phyloP scores from a whole-genome alignment of 1,140 invertebrate species.

The Adoxophyes honmai region DNA sequence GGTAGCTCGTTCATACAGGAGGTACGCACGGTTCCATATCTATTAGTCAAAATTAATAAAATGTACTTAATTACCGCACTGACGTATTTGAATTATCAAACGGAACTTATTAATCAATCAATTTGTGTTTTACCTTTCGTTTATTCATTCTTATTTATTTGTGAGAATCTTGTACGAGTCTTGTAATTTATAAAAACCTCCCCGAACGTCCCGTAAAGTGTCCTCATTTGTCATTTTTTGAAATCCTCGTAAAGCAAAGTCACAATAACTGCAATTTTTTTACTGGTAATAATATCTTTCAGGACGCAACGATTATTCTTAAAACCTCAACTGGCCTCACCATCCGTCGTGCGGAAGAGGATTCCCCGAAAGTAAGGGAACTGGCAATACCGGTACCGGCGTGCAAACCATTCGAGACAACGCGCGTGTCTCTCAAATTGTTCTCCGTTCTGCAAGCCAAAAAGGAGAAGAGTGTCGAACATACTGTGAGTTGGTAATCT shows the following conservation, averaged over 20 bases:
- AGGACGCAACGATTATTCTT: slow-evolving; percentile 72
- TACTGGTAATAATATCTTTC: slow-evolving; percentile 30
- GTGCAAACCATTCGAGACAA: slow-evolving; percentile 84
- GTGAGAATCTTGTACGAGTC: too few relatives aligned
- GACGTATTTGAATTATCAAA: too few relatives aligned
- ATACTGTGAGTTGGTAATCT: slow-evolving; percentile 78
- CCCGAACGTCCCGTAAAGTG: too few relatives aligned
- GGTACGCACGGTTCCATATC: slow-evolving; percentile 40
- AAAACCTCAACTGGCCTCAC: slow-evolving; percentile 74
- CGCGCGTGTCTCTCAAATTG: slow-evolving; percentile 80
- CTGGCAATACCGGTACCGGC: slow-evolving; percentile 80
- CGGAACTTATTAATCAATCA: too few relatives aligned
- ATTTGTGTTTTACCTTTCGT: too few relatives aligned
- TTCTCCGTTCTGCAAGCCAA: slow-evolving; percentile 85
- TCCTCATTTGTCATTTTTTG: too few relatives aligned
- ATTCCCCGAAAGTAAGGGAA: slow-evolving; percentile 73
- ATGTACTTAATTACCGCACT: neutral
- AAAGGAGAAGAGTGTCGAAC: slow-evolving; percentile 82
- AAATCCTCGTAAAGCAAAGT: too few relatives aligned
- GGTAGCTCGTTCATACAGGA: slow-evolving; percentile 79
- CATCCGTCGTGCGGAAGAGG: slow-evolving; percentile 51
- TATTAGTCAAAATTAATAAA: neutral
- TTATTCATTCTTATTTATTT: too few relatives aligned
- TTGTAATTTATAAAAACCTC: too few relatives aligned
- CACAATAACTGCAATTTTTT: too few relatives aligned